phyloP scores from a whole-genome alignment of 2,888 invertebrate species.

The Cheilosia soror region DNA sequence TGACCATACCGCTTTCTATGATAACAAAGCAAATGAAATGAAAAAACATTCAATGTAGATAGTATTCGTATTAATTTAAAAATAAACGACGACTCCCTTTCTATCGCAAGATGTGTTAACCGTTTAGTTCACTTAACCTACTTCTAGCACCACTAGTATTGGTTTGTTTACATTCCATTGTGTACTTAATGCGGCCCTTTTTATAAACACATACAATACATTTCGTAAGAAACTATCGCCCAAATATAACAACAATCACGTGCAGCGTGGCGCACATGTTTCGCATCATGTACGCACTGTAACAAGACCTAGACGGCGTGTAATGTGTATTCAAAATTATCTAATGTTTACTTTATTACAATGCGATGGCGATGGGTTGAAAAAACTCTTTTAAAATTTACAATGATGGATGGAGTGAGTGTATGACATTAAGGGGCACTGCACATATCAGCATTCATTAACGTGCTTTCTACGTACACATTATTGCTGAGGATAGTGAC shows the following conservation, averaged over 20 bases:
- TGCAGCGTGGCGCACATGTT: conserved; percentile 31
- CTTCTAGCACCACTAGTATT: conserved; percentile 12
- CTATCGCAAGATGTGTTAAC: neutral
- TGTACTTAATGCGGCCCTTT: conserved; percentile 30
- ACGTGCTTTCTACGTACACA: no score
- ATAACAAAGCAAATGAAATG: neutral
- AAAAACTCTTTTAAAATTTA: conserved; percentile 1
- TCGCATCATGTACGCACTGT: conserved; percentile 28
- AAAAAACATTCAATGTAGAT: neutral
- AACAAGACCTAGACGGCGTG: neutral
- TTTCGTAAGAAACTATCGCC: conserved; percentile 11
- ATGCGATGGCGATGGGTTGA: neutral
- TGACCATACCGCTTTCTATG: no score
- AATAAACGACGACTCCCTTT: neutral
- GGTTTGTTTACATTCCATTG: conserved; percentile 23
- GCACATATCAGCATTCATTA: no score
- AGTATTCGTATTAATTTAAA: neutral
- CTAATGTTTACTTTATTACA: conserved; percentile 4
- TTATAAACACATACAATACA: neutral
- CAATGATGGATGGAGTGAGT: no score
- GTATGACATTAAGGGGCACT: no score
- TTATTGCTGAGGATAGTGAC: no score
- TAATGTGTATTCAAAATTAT: neutral
- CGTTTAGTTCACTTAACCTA: conserved; percentile 36
- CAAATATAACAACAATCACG: conserved; percentile 5